These are phyloP conservation scores for Aleiodes alternator DNA, from an alignment of 2,888 invertebrate species.

Conservation along the genomic window DNA sequence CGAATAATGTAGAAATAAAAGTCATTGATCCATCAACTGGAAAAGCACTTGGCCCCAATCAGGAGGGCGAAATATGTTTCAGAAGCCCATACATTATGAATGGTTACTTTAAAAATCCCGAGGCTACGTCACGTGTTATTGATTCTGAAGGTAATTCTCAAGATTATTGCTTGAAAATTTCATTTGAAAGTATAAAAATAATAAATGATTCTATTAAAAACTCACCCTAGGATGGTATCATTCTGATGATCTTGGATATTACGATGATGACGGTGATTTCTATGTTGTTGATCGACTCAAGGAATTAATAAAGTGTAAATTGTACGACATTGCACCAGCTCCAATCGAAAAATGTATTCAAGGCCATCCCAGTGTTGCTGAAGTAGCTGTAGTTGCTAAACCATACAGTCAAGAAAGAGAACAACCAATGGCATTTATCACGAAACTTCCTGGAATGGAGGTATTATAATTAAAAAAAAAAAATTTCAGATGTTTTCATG, in stretches of 20 bases:
- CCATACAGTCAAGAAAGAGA: slow-evolving; percentile 63
- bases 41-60: slow-evolving; percentile 59
- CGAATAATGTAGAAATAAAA: slow-evolving; percentile 53
- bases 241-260: slow-evolving; percentile 67
- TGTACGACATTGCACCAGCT: slow-evolving; percentile 65
- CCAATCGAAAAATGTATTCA: slow-evolving; percentile 65
- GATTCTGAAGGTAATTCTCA: slow-evolving; percentile 57
- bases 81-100: slow-evolving; percentile 56
- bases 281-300: slow-evolving; percentile 68
- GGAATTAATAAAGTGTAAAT: slow-evolving; percentile 67
- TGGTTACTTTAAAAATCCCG: slow-evolving; percentile 58
- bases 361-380: slow-evolving; percentile 63
- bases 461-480: slow-evolving; percentile 51
- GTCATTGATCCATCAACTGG: slow-evolving; percentile 55
- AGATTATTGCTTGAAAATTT: too few relatives aligned
- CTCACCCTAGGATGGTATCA: slow-evolving; percentile 31
- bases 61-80: slow-evolving; percentile 59
- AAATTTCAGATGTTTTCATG: background rate
- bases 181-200: background rate
- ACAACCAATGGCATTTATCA: slow-evolving; percentile 68
- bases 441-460: slow-evolving; percentile 50
- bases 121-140: slow-evolving; percentile 54
- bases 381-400: slow-evolving; percentile 65
- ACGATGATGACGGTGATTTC: slow-evolving; percentile 64
- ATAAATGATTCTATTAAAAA: background rate